These are phyloP conservation scores for Danaus melanippus DNA, from an alignment of 1,140 invertebrate species.

Conservation along the genomic window DNA sequence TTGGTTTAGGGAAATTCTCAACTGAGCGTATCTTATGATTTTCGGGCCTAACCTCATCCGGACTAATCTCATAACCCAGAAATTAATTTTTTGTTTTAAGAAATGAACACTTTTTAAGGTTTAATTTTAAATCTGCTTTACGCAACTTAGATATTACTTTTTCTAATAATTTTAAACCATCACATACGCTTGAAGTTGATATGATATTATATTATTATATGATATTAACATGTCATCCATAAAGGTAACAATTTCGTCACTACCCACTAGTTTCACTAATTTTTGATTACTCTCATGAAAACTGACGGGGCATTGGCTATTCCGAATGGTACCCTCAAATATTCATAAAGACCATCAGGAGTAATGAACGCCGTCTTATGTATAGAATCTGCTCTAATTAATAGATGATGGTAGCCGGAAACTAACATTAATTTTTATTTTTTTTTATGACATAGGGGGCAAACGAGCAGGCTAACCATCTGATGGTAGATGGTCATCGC, in stretches of 20 bases:
- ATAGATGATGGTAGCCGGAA: too few species aligned
- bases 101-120: slow-evolving; percentile 26
- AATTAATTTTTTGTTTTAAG: slow-evolving; percentile 16
- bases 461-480: too few species aligned
- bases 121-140: slow-evolving; percentile 21
- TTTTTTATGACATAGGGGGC: too few species aligned
- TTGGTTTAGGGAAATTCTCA: background rate
- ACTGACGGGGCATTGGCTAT: slow-evolving; percentile 35
- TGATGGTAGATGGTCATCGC: too few species aligned
- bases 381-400: slow-evolving; percentile 9
- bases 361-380: slow-evolving; percentile 43
- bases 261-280: slow-evolving; percentile 26
- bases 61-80: slow-evolving; percentile 18
- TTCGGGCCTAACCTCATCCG: slow-evolving; percentile 29
- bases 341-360: slow-evolving; percentile 44
- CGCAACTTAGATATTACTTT: slow-evolving; percentile 11
- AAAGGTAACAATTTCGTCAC: slow-evolving; percentile 12
- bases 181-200: slow-evolving; percentile 7
- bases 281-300: slow-evolving; percentile 1
- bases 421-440: too few species aligned
- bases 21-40: slow-evolving; percentile 31
- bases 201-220: too few species aligned
- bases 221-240: slow-evolving; percentile 21
- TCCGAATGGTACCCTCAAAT: slow-evolving; percentile 34
- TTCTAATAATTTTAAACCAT: slow-evolving; percentile 14